These are phyloP conservation scores for Cheilinus undulatus DNA, from an alignment of 2,113 vertebrate genomes.

Conservation along the genomic window DNA sequence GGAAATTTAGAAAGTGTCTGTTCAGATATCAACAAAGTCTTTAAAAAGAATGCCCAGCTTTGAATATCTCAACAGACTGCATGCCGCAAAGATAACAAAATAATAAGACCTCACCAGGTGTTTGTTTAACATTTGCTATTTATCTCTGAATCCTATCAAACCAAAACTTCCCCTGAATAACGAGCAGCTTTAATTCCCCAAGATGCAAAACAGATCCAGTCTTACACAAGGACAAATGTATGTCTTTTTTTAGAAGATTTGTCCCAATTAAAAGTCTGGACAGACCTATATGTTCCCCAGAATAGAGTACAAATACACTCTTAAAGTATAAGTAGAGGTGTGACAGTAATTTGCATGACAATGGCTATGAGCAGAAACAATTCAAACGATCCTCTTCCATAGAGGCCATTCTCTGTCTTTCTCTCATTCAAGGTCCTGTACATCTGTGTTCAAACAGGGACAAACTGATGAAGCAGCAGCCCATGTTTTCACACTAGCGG, in stretches of 20 bases:
- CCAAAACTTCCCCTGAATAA: slow-evolving; percentile 27
- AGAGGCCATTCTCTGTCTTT: no score
- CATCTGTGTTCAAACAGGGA: no score
- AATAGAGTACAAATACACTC: no score
- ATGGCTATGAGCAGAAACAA: no score
- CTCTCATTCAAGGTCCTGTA: no score
- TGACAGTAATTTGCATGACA: no score
- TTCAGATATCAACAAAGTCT: slow-evolving; percentile 31
- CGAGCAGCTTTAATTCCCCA: slow-evolving; percentile 35
- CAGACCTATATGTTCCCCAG: neutral
- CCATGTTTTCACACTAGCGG: no score
- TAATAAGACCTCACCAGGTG: slow-evolving; percentile 39
- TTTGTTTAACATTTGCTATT: slow-evolving; percentile 40
- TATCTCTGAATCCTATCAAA: slow-evolving; percentile 33
- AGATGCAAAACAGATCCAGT: slow-evolving; percentile 36
- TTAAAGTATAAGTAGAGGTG: no score
- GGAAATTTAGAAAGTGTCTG: slow-evolving; percentile 52
- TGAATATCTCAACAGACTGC: slow-evolving; percentile 32
- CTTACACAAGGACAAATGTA: slow-evolving; percentile 20
- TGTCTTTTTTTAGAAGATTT: slow-evolving; percentile 13
- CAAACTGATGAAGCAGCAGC: no score
- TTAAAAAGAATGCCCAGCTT: slow-evolving; percentile 31
- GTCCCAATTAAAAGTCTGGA: neutral
- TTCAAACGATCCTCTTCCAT: no score
- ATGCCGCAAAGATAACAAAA: slow-evolving; percentile 37